These are phyloP conservation scores for Ophion obscuratus DNA, from an alignment of 2,888 invertebrate genomes.

Conservation along the genomic window DNA sequence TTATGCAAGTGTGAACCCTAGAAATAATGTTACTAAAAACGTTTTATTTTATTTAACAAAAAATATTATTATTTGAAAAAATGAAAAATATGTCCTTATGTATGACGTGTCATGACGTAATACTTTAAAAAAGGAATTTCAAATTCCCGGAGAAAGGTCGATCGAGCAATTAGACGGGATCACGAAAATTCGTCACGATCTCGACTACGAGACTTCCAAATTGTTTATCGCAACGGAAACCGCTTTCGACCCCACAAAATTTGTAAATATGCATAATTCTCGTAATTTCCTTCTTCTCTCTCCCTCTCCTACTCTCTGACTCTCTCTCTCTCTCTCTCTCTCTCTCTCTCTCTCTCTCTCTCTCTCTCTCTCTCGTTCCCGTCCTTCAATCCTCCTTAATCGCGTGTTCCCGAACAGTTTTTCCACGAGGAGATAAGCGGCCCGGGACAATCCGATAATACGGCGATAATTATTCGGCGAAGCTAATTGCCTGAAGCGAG, in stretches of 20 bases:
- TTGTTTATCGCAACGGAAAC: background rate
- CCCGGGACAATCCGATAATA: background rate
- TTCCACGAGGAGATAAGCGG: background rate
- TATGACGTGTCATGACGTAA: too few species aligned
- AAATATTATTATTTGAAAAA: too few species aligned
- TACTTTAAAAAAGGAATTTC: conserved; percentile 13
- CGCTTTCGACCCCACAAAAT: too few species aligned
- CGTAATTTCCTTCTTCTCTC: background rate
- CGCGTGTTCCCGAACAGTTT: conserved; percentile 6
- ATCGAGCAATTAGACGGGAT: conserved; percentile 44
- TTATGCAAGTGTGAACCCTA: background rate
- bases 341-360: too few species aligned
- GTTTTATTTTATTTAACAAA: too few species aligned
- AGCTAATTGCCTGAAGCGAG: background rate
- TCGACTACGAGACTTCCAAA: background rate
- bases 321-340: background rate
- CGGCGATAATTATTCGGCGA: conserved; percentile 9
- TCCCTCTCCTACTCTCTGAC: background rate
- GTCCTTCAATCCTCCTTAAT: conserved; percentile 8
- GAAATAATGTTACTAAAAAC: too few species aligned
- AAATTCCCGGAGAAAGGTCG: conserved; percentile 40
- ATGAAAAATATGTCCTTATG: too few species aligned
- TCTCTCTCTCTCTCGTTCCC: background rate
- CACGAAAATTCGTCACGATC: conserved; percentile 41
- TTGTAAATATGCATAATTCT: background rate